Evolutionary conservation across 1,140 invertebrate genomes (phyloP).

Genomic region (Pseudomyrmex flavicornis): DNA sequence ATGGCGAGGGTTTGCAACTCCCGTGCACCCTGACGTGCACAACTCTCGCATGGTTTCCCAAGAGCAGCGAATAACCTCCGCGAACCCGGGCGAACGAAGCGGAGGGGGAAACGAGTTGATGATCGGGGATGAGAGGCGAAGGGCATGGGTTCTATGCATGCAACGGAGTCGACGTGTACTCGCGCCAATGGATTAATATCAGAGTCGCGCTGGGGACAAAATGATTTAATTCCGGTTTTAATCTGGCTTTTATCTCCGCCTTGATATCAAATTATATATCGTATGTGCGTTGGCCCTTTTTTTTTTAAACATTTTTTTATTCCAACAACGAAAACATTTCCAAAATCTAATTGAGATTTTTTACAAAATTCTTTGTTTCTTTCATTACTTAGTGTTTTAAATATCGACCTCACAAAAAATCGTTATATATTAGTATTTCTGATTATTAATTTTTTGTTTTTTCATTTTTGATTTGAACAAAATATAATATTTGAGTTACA

Average conservation of each 20-base stretch:
- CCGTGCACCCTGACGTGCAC: conserved; percentile 36
- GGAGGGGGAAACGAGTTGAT: background rate
- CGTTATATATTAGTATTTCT: background rate
- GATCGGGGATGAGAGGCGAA: background rate
- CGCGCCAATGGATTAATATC: conserved; percentile 53
- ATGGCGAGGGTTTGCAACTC: conserved; percentile 41
- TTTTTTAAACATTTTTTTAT: conserved; percentile 4
- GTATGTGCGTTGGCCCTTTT: background rate
- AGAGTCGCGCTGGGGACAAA: conserved; percentile 20
- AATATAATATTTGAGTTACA: too few relatives aligned
- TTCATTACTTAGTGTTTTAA: conserved; percentile 6
- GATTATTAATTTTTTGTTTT: background rate
- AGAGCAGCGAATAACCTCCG: conserved; percentile 61
- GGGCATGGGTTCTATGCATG: conserved; percentile 23
- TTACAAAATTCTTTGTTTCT: background rate
- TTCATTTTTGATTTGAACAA: too few relatives aligned
- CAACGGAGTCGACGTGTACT: conserved; percentile 40
- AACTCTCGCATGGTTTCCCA: conserved; percentile 51
- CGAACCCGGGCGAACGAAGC: conserved; percentile 22
- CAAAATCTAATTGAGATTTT: conserved; percentile 11
- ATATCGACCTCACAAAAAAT: background rate
- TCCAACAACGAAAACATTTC: conserved; percentile 1
- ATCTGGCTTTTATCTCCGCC: conserved; percentile 46
- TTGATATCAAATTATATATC: conserved; percentile 50
- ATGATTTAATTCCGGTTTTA: conserved; percentile 60